These are phyloP conservation scores for Microctenopoma lineatum DNA, from an alignment of 2,797 vertebrate species.

Conservation along the genomic window DNA sequence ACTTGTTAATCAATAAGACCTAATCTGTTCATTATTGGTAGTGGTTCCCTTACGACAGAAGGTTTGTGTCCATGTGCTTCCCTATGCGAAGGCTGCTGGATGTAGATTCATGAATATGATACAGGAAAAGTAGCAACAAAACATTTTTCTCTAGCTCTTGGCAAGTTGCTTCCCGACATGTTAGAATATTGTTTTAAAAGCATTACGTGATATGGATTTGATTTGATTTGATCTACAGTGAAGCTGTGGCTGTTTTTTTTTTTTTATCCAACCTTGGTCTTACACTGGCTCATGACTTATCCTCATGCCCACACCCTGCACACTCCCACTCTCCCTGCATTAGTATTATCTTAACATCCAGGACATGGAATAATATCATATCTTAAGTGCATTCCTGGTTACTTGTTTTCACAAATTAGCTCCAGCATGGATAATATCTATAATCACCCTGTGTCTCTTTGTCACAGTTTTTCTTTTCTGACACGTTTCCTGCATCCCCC, in stretches of 20 bases:
- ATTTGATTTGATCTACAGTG: not conserved
- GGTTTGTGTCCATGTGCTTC: no score
- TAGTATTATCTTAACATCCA: constrained; percentile 27
- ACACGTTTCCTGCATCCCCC: constrained; percentile 66
- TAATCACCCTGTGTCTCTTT: constrained; percentile 51
- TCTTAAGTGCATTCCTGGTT: constrained; percentile 45
- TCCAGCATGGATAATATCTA: constrained; percentile 42
- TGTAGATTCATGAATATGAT: not conserved
- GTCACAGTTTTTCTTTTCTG: constrained; percentile 53
- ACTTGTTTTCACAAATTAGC: constrained; percentile 56
- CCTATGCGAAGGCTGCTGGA: not conserved
- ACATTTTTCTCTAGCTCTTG: not conserved
- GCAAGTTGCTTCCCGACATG: not conserved
- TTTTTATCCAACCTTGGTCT: constrained; percentile 1
- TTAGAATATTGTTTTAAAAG: not conserved
- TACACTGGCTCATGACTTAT: not conserved
- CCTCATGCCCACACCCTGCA: not conserved
- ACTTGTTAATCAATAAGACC: no score
- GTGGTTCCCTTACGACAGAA: no score
- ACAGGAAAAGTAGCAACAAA: not conserved
- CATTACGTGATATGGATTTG: not conserved
- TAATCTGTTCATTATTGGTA: no score
- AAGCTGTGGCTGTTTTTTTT: not conserved
- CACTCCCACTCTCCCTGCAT: constrained; percentile 4
- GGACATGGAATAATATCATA: constrained; percentile 34